Base-by-base conservation (phyloP, 2,888 invertebrate genomes). In the Hirtodrosophila histrioides region DNA sequence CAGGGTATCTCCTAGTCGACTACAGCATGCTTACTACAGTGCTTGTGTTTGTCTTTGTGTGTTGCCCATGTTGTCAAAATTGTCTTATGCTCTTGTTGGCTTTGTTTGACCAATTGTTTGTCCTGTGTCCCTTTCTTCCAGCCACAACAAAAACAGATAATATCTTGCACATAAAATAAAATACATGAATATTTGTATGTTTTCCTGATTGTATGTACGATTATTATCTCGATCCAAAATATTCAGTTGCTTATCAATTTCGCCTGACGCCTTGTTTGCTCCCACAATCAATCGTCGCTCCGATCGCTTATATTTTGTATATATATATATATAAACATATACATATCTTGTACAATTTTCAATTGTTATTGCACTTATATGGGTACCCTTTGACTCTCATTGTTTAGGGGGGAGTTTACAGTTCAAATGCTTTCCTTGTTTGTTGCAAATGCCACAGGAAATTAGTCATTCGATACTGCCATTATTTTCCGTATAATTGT, bases 361-460 rank as follows among this genome's bases (percentile, higher is more conserved):
- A 46, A 43, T 69, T 39, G 49, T 50, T 8, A 41, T 7, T 69
- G 65, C 50, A 40, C 29, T 60, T 41, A 43, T 23, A 5, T 27
- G 6, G 50, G 23, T 69, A 75, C 75, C 41, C 45, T 60, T 71
- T 51, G 29, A 23, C 23, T 56, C 4, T 31, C 9, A 55, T 64
- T 64, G 71, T 55, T 40, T 44, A 33, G 7, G 1, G 48, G 41
- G 46, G 56, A 24, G 33, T 24, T 11, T 9, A 3, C 7, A 36
- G 11, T 31, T 73, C 67, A 66, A 78, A 65, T 78, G 75, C 35
- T 23, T 54, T 58, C 51, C 45, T 68, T 78, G 70, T 84, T 80
- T 70, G 65, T 24, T 45, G 41, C 39, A 43, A 63, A 46, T 58
- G 46, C 41, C 5, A 78, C 87, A 78, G 78, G 85, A 86, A 86